Evolutionary conservation across 1,140 invertebrate species (phyloP).

Genomic region (Radopholus similis): DNA sequence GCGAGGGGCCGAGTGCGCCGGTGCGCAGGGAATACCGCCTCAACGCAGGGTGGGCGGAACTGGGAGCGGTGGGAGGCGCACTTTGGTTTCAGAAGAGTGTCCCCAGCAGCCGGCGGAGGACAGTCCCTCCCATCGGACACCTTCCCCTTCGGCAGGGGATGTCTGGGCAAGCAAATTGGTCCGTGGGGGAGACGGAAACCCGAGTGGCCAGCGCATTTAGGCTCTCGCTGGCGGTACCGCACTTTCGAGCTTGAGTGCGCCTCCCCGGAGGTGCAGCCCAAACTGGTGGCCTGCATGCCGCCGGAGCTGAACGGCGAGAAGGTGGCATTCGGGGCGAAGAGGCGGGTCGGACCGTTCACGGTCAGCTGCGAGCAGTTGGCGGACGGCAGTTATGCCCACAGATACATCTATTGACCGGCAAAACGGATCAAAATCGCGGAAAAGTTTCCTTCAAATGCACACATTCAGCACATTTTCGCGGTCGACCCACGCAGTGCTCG

Average conservation of each 20-base stretch:
- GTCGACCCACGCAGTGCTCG: slow-evolving; percentile 43
- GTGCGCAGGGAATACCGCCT: no score
- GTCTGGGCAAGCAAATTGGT: neutral
- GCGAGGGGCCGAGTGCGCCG: no score
- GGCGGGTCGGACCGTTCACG: neutral
- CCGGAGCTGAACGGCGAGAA: neutral
- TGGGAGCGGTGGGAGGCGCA: no score
- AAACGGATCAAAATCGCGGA: no score
- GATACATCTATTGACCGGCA: no score
- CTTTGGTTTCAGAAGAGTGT: no score
- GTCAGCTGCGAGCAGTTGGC: neutral
- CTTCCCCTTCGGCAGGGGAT: no score
- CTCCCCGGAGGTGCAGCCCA: neutral
- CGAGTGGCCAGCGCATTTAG: neutral
- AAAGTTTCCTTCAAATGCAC: slow-evolving; percentile 26
- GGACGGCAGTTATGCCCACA: no score
- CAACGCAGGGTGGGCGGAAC: no score
- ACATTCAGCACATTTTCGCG: slow-evolving; percentile 35
- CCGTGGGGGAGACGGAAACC: neutral
- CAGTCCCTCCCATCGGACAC: no score
- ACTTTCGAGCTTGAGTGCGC: neutral
- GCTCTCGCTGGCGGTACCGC: neutral
- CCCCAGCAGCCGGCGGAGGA: no score
- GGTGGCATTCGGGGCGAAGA: neutral
- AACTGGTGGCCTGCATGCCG: neutral